These are phyloP conservation scores for Polyergus mexicanus DNA, from an alignment of 1,140 invertebrate species.

Conservation along the genomic window DNA sequence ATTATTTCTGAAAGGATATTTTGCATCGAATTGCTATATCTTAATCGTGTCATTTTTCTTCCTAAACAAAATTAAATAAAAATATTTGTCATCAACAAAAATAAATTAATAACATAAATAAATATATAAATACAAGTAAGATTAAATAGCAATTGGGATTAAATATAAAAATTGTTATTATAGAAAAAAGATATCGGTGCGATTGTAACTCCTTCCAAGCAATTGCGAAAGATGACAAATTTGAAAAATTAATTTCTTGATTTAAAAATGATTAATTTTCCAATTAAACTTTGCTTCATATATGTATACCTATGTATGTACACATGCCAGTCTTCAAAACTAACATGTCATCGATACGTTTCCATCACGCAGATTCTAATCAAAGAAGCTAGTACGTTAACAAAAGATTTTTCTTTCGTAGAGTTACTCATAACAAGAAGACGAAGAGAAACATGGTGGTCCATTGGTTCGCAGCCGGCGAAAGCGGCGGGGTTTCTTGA, in stretches of 20 bases:
- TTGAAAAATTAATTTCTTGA: not conserved
- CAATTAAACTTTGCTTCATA: not conserved
- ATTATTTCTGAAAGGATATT: slow-evolving; percentile 33
- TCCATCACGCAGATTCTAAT: slow-evolving; percentile 47
- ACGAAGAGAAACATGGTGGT: slow-evolving; percentile 33
- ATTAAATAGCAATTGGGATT: not conserved
- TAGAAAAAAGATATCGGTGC: not conserved
- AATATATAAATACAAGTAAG: not conserved
- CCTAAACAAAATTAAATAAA: not conserved
- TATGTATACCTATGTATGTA: not conserved
- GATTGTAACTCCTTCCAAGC: not conserved
- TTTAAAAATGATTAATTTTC: not conserved
- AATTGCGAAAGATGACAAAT: not conserved
- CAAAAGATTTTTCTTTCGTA: slow-evolving; percentile 59
- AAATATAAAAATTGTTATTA: slow-evolving; percentile 8
- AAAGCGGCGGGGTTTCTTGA: slow-evolving; percentile 76
- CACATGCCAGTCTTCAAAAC: not conserved
- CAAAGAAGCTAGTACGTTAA: slow-evolving; percentile 64
- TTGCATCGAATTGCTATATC: not conserved
- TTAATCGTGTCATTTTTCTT: not conserved
- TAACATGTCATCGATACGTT: slow-evolving; percentile 40
- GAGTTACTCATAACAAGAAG: slow-evolving; percentile 60
- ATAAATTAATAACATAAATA: not conserved
- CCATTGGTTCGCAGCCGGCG: slow-evolving; percentile 71
- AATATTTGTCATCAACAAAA: not conserved